These are phyloP conservation scores for Mycetomoellerius zeteki DNA, from an alignment of 1,140 invertebrate genomes.

Conservation along the genomic window DNA sequence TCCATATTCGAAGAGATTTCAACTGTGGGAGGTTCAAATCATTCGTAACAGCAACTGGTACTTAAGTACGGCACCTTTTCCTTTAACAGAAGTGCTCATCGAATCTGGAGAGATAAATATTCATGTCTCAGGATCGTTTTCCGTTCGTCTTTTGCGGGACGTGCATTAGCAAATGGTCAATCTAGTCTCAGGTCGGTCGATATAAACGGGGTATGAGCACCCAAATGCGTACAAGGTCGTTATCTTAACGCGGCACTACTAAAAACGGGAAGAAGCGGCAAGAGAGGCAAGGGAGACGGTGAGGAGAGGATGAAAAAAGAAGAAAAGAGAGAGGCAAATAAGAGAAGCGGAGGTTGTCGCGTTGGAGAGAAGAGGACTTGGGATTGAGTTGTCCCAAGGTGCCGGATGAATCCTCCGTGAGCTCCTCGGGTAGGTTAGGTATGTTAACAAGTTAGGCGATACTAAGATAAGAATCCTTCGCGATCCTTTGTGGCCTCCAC, in stretches of 20 bases:
- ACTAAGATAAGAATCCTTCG: constrained; percentile 83
- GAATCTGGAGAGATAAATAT: constrained; percentile 76
- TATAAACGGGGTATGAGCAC: constrained; percentile 74
- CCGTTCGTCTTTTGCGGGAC: constrained; percentile 69
- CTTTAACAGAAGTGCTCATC: constrained; percentile 71
- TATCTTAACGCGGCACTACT: constrained; percentile 79
- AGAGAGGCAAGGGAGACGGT: constrained; percentile 35
- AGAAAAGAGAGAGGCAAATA: constrained; percentile 52
- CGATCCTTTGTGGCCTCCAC: constrained; percentile 81
- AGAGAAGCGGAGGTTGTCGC: constrained; percentile 45
- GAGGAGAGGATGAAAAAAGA: constrained; percentile 34
- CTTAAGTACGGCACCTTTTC: constrained; percentile 70
- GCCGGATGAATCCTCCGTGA: constrained; percentile 74
- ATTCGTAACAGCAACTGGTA: constrained; percentile 43
- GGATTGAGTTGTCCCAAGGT: constrained; percentile 80
- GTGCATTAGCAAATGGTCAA: constrained; percentile 80
- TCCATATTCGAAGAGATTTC: constrained; percentile 48
- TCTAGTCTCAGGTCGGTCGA: constrained; percentile 72
- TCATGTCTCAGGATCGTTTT: constrained; percentile 68
- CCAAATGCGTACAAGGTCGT: constrained; percentile 79
- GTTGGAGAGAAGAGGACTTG: constrained; percentile 51
- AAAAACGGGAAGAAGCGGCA: constrained; percentile 69
- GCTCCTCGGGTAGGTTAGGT: constrained; percentile 80
- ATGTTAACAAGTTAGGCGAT: constrained; percentile 85
- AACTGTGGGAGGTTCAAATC: constrained; percentile 54